phyloP scores from a whole-genome alignment of 2,797 vertebrate species.

The Clarias fuscus region DNA sequence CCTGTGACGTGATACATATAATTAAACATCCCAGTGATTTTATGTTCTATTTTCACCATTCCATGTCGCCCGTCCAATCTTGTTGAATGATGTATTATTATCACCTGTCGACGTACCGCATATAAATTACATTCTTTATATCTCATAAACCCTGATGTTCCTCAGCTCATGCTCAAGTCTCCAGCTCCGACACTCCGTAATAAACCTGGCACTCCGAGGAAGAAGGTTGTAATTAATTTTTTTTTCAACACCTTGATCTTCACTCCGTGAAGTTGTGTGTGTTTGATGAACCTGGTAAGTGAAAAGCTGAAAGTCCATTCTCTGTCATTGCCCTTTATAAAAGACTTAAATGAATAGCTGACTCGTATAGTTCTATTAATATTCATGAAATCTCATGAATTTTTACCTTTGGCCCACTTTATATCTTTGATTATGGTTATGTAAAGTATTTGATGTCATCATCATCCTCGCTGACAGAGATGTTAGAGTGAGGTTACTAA shows the following conservation, averaged over 20 bases:
- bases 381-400: conserved; percentile 30
- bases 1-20: too few relatives aligned
- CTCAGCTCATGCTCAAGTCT: neutral
- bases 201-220: neutral
- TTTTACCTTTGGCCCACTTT: conserved; percentile 29
- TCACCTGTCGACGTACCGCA: too few relatives aligned
- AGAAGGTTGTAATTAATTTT: neutral
- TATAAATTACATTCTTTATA: neutral
- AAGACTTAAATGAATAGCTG: conserved; percentile 34
- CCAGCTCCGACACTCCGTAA: neutral
- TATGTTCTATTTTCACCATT: too few relatives aligned
- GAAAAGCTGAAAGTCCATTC: conserved; percentile 35
- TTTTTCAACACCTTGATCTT: conserved; percentile 7
- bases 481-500: conserved; percentile 14
- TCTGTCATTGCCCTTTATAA: conserved; percentile 38
- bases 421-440: neutral
- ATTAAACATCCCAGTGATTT: too few relatives aligned
- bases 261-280: neutral
- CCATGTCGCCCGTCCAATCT: too few relatives aligned
- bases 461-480: conserved; percentile 24
- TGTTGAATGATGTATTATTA: too few relatives aligned
- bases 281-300: conserved; percentile 49
- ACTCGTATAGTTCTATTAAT: conserved; percentile 18
- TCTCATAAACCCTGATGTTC: neutral
- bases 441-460: conserved; percentile 4